phyloP scores from a whole-genome alignment of 1,140 invertebrate species.

The Oncopodura yosiiana region DNA sequence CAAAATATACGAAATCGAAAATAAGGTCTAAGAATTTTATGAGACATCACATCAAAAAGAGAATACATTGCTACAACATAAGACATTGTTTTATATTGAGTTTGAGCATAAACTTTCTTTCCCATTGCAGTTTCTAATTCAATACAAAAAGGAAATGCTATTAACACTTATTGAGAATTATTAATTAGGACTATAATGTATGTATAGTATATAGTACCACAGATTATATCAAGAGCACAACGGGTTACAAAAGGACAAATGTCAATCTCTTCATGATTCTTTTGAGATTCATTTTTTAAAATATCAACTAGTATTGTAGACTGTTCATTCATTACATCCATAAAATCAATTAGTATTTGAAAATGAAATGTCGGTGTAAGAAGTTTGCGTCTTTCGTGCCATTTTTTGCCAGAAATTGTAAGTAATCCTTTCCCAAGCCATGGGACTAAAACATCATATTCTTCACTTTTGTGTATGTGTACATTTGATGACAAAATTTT shows the following conservation, averaged over 20 bases:
- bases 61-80: slow-evolving; percentile 50
- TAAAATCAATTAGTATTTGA: slow-evolving; percentile 54
- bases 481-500: slow-evolving; percentile 57
- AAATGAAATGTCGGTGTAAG: slow-evolving; percentile 61
- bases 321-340: slow-evolving; percentile 51
- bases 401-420: slow-evolving; percentile 51
- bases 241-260: slow-evolving; percentile 46
- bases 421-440: slow-evolving; percentile 72
- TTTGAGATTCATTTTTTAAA: slow-evolving; percentile 30
- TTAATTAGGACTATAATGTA: too few species aligned
- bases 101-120: slow-evolving; percentile 48
- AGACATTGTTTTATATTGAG: slow-evolving; percentile 43
- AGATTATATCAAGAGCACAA: slow-evolving; percentile 53
- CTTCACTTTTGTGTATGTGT: slow-evolving; percentile 59
- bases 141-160: too few species aligned
- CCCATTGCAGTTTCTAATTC: slow-evolving; percentile 58
- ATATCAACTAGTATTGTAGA: slow-evolving; percentile 41
- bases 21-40: too few species aligned
- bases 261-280: slow-evolving; percentile 37
- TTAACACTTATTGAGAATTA: too few species aligned
- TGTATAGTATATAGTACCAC: slow-evolving; percentile 43
- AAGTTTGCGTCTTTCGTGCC: slow-evolving; percentile 50
- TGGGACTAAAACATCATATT: slow-evolving; percentile 62
- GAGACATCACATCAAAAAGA: too few species aligned
- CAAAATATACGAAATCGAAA: too few species aligned